phyloP scores from a whole-genome alignment of 2,888 invertebrate genomes.

The Anorthoa munda region DNA sequence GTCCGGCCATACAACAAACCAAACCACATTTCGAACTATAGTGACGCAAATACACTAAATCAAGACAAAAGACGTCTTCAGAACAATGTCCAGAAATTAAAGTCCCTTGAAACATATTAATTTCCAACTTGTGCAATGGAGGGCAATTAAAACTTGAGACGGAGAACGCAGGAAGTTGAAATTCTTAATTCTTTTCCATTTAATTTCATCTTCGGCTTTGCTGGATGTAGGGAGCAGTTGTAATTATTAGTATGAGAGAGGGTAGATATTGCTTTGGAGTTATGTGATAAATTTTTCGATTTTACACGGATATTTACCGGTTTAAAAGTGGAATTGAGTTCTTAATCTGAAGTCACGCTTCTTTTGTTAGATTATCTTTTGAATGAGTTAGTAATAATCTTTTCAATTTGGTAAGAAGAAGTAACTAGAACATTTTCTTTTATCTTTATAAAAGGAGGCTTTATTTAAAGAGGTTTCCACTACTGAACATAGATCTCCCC shows the following conservation, averaged over 20 bases:
- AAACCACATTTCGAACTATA: constrained; percentile 5
- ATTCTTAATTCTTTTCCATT: constrained; percentile 80
- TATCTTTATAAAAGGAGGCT: no score
- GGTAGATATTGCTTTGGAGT: constrained; percentile 12
- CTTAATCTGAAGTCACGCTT: no score
- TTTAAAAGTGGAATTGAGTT: neutral
- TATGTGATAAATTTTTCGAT: constrained; percentile 17
- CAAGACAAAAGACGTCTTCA: constrained; percentile 66
- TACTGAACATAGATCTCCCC: no score
- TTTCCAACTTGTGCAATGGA: constrained; percentile 84
- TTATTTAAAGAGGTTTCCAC: no score
- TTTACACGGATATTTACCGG: neutral
- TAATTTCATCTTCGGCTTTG: constrained; percentile 75
- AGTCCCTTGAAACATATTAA: constrained; percentile 83
- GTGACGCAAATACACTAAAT: constrained; percentile 60
- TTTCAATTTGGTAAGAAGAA: no score
- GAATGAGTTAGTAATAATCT: no score
- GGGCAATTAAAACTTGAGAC: constrained; percentile 86
- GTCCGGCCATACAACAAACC: neutral
- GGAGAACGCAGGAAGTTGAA: constrained; percentile 80
- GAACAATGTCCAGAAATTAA: constrained; percentile 77
- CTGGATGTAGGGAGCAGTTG: constrained; percentile 17
- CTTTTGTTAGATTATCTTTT: neutral
- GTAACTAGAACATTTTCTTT: no score
- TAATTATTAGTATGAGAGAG: constrained; percentile 35